Evolutionary conservation across 2,888 invertebrate genomes (phyloP), one percentile per base, ranked within the genome.

Genomic region (Rhamnusium bicolor): DNA sequence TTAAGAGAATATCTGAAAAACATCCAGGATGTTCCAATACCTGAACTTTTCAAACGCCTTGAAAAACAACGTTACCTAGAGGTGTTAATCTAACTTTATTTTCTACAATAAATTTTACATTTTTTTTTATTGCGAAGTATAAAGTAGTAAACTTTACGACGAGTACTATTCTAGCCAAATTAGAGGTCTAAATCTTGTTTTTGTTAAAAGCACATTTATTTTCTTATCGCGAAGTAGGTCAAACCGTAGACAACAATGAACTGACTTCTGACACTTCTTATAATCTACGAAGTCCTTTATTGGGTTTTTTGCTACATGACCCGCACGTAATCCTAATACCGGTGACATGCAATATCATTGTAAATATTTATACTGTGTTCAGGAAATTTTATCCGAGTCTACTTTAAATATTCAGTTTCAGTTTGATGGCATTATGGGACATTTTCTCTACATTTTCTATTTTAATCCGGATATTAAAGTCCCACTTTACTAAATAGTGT

Each of bases 251-350:
- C 21, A 63, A 49, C 49, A 63, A 51, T 49, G 51, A 63, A 24
- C 51, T 63, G 27, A 49, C 63, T 49, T 24, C 51, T 21, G 63
- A 27, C 46, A 27, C 19, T 49, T 49, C 24, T 21, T 29, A 16
- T 40, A 63, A 49, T 27, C 24, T 16, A 27, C 46, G 27, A n/a
- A 67, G 14, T 29, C 67, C 73, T 71, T 70, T 75, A 75, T 75
- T 73, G 73, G 63, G 75, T 75, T 73, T 75, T n/a, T 75, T 72
- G 75, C 70, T 70, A 72, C 67, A 72, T 70, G 75, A 63, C 46
- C 75, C 72, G 72, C 61, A 53, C 66, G 56, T 75, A 75, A 75
- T 74, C 68, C 47, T 21, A 14, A 46, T 47, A 32, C 54, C 16
- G 21, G 14, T 21, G 40, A 19, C 27, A 54, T 56, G 56, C 32